Evolutionary conservation across 2,888 invertebrate genomes (phyloP), one percentile per base, ranked within the genome.

Genomic region (Monoplex corrugatus): DNA sequence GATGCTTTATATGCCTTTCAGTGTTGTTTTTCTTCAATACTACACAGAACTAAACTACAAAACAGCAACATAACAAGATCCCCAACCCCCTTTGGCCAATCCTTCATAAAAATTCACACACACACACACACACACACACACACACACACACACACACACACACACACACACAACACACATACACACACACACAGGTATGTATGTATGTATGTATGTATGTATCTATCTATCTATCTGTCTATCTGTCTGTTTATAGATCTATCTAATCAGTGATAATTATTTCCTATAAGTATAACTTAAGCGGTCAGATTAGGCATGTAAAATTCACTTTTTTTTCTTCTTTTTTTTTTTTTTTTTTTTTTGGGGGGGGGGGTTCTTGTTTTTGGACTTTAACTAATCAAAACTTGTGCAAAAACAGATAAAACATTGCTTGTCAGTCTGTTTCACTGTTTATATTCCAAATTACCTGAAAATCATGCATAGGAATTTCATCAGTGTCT

Each of bases 381-480:
- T n/a, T n/a, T n/a, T n/a, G n/a, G n/a, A n/a, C n/a, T n/a, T n/a
- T n/a, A 32, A 80, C 40, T 16, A 13, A 83, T 13, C 43, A 10
- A 23, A n/a, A 44, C 28, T 8, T 28, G 32, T 44, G 45, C 83
- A 83, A 43, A 28, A 85, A 57, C 32, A 57, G 50, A 50, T 19
- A 80, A 80, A 40, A 13, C 23, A 23, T 50, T 2, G 2, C 50
- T 50, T 19, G 50, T 50, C 13, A 2, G 50, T 19, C 13, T 50
- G 50, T 50, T 23, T 50, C 23, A 19, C 23, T 3, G 23, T 16
- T 32, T 35, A 78, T 16, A 10, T 78, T 78, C 32, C 13, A 84
- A 35, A n/a, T n/a, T 83, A 90, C 90, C 84, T 90, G 89, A 86
- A 90, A 90, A 80, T 90, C 90, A 84, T 89, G 87, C 45, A 90